These are phyloP conservation scores for Mormyrus iriodes DNA, from an alignment of 2,113 vertebrate species.

Conservation along the genomic window DNA sequence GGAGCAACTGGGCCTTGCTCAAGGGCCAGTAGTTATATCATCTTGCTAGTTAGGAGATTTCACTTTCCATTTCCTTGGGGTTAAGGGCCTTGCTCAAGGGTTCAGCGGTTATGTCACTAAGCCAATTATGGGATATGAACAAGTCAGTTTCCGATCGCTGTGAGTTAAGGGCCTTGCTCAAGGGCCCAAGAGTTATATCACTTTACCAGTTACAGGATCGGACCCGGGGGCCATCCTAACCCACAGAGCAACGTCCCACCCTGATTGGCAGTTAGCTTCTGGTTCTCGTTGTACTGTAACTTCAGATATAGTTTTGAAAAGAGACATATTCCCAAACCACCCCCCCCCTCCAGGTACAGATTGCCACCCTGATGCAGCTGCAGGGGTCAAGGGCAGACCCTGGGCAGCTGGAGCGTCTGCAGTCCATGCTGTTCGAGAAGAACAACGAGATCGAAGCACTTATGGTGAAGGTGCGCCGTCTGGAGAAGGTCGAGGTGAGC, in stretches of 20 bases:
- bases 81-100: too few species aligned
- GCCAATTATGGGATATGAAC: too few species aligned
- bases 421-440: conserved; percentile 82
- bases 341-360: conserved; percentile 68
- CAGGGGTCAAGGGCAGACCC: conserved; percentile 78
- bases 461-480: conserved; percentile 70
- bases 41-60: too few species aligned
- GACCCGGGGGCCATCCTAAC: neutral
- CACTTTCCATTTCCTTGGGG: too few species aligned
- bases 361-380: conserved; percentile 82
- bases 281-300: neutral
- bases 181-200: neutral
- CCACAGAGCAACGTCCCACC: neutral
- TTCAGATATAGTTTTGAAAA: neutral
- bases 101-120: too few species aligned
- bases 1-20: neutral
- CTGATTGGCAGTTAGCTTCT: neutral
- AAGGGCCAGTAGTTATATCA: too few species aligned
- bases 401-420: conserved; percentile 82
- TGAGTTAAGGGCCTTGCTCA: too few species aligned
- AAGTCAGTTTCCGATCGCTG: too few species aligned
- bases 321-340: neutral
- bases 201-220: neutral
- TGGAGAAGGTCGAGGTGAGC: conserved; percentile 80
- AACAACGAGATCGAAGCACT: conserved; percentile 85